Evolutionary conservation across 2,113 vertebrate species (phyloP), one percentile per base, ranked within the genome.

Genomic region (Coryphaenoides rupestris): DNA sequence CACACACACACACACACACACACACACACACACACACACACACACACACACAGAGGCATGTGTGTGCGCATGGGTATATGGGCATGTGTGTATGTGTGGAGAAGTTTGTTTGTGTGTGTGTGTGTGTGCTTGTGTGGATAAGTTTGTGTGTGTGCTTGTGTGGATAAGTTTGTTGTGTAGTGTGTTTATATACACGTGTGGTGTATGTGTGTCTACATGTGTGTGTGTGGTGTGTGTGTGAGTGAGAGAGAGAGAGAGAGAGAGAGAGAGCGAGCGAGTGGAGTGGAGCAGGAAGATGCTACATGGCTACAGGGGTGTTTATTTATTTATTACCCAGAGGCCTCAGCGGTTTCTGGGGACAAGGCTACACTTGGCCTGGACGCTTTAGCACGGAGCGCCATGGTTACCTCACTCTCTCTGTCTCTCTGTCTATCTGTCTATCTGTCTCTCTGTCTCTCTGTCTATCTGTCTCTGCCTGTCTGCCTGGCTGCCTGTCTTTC

Each of bases 241-340:
- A 68, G 59, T 61, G 64, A 28, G 80, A 77, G 79, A 40, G 82
- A 83, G 84, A 83, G 84, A 85, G 80, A 84, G 76, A 24, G 80
- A 76, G 78, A n/a, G 81, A 83, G 84, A 83, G 84, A 85, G 80
- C 83, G 76, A 40, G 33, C 33, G 33, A 12, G 33, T 40, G 33
- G 33, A 40, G 33, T 40, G 33, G 9, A 40, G 33, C 33, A 84
- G 74, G 81, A 88, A 80, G 74, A 76, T 74, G 87, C 82, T 82
- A 73, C 68, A 88, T 90, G 86, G 85, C 90, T 89, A 67, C 83
- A 90, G 89, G 89, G 72, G 61, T 91, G 81, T 91, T 91, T 88
- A 84, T 86, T 90, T 91, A 91, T 91, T 91, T 83, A 90, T 90
- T 88, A 89, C 88, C 86, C 88, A 81, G 75, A 21, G 77, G 87